These are phyloP conservation scores for Calameuta idolon DNA, from an alignment of 2,888 invertebrate species.

Conservation along the genomic window DNA sequence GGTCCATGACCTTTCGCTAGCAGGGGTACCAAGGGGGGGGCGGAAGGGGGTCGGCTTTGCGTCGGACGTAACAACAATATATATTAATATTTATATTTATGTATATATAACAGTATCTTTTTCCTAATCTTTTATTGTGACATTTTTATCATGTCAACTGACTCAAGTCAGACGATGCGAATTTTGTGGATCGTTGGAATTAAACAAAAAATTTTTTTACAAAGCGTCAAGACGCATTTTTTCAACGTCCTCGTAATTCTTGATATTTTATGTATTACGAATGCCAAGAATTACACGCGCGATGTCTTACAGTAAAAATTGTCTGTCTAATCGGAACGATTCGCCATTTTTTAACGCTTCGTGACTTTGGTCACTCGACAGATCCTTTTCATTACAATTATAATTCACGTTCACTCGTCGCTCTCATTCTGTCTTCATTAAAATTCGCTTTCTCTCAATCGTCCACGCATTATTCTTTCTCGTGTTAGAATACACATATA, in stretches of 20 bases:
- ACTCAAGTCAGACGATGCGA: neutral
- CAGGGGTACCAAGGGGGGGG: too few species aligned
- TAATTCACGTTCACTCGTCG: neutral
- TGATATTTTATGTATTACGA: neutral
- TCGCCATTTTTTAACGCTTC: neutral
- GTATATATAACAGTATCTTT: neutral
- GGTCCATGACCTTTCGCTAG: too few species aligned
- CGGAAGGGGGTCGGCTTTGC: too few species aligned
- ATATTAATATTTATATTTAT: neutral
- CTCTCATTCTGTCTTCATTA: neutral
- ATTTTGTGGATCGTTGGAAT: neutral
- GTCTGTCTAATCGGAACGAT: neutral
- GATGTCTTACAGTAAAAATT: neutral
- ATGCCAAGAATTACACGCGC: neutral
- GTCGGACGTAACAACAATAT: too few species aligned
- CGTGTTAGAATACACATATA: neutral
- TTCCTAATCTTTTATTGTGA: neutral
- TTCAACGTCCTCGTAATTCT: neutral
- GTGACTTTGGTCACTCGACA: neutral
- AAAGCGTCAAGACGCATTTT: neutral
- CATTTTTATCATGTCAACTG: neutral
- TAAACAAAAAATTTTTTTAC: neutral
- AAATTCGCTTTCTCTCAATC: neutral
- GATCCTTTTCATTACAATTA: neutral
- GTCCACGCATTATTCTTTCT: neutral